Conservation (phyloP, 2,113 vertebrate species). For the Corvus moneduloides region DNA sequence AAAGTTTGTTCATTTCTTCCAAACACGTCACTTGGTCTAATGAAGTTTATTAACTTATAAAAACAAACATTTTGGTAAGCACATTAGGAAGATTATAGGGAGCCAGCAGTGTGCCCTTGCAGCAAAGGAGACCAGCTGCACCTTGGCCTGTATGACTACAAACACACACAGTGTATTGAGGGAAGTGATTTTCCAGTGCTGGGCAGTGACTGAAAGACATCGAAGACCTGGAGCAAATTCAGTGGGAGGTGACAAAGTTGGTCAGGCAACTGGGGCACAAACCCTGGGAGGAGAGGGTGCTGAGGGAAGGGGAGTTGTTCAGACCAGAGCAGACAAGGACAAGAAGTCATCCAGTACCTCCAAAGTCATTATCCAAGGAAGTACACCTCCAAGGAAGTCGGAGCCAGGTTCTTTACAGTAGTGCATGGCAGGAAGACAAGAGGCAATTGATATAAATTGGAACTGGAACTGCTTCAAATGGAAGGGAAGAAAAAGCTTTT, state of each 20-base stretch:
- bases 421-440: neutral
- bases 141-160: neutral
- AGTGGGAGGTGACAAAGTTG: neutral
- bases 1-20: neutral
- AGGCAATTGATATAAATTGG: neutral
- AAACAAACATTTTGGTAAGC: neutral
- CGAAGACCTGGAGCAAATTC: neutral
- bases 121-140: neutral
- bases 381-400: neutral
- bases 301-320: neutral
- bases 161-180: neutral
- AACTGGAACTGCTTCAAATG: neutral
- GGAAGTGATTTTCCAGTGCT: neutral
- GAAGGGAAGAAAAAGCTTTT: neutral
- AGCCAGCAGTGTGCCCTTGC: neutral
- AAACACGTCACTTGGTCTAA: neutral
- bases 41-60: neutral
- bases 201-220: neutral
- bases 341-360: neutral
- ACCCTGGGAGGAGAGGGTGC: neutral
- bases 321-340: neutral
- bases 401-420: neutral
- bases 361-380: neutral
- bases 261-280: neutral
- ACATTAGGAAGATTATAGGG: neutral